phyloP scores from a whole-genome alignment of 2,113 vertebrate genomes.

The Chionomys nivalis region DNA sequence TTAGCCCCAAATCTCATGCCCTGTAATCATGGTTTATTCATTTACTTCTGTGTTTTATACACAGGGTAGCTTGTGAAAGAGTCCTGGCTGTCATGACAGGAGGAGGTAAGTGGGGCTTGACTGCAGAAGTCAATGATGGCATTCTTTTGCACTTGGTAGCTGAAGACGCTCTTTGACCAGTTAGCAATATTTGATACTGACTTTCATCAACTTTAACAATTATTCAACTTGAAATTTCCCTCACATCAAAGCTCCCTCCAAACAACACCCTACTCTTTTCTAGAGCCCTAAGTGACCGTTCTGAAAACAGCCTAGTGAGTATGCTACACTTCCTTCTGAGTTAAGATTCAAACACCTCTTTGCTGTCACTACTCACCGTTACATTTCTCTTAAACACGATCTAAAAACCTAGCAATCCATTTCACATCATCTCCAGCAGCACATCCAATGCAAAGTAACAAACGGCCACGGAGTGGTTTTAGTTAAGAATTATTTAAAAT shows the following conservation, averaged over 20 bases:
- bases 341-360: conserved; percentile 41
- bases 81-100: background rate
- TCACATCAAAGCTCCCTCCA: conserved; percentile 18
- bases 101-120: conserved; percentile 25
- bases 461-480: background rate
- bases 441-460: conserved; percentile 46
- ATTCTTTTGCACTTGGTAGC: conserved; percentile 55
- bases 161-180: conserved; percentile 48
- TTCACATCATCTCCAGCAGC: conserved; percentile 17
- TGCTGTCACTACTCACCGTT: background rate
- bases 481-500: conserved; percentile 41
- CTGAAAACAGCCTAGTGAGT: conserved; percentile 26
- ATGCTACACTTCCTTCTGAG: background rate
- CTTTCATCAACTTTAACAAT: conserved; percentile 63
- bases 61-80: conserved; percentile 52
- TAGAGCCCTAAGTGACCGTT: conserved; percentile 26
- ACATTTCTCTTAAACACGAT: conserved; percentile 53
- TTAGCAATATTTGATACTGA: conserved; percentile 43
- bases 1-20: background rate
- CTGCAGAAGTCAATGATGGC: background rate
- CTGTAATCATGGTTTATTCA: conserved; percentile 31
- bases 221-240: conserved; percentile 51
- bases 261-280: conserved; percentile 46
- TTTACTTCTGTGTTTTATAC: conserved; percentile 51
- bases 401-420: conserved; percentile 33